A percentile compares a stretch with the other conserved stretches of the same genome.
phyloP scores from a whole-genome alignment of 1,140 invertebrate species.

The Heterodera carotae region DNA sequence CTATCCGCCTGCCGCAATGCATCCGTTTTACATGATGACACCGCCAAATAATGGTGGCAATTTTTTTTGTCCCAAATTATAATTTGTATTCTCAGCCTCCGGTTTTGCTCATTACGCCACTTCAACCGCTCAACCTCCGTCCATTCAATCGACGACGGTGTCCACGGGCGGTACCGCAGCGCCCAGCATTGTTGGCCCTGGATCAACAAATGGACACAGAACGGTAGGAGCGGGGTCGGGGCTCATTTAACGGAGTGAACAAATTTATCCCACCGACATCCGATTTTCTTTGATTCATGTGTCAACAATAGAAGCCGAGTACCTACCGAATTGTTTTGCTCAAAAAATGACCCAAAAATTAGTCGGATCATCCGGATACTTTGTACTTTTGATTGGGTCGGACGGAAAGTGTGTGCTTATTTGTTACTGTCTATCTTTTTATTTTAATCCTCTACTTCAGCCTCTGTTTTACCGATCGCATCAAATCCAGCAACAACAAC shows the following conservation, averaged over 20 bases:
- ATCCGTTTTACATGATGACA: slow-evolving; percentile 22
- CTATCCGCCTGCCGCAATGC: neutral
- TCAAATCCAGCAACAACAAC: slow-evolving; percentile 4
- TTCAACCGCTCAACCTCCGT: slow-evolving; percentile 19
- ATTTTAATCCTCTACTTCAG: too few relatives aligned
- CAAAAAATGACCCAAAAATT: too few relatives aligned
- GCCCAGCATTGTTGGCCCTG: neutral
- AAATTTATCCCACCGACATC: too few relatives aligned
- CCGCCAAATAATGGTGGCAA: slow-evolving; percentile 3
- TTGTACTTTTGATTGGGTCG: too few relatives aligned
- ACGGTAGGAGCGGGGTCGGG: neutral
- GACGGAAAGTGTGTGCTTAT: too few relatives aligned
- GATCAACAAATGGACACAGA: slow-evolving; percentile 5
- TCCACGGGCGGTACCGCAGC: neutral
- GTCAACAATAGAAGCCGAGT: too few relatives aligned
- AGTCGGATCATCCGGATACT: too few relatives aligned
- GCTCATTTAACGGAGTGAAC: too few relatives aligned
- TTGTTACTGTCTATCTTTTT: too few relatives aligned
- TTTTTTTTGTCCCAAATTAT: neutral
- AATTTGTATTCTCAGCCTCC: neutral
- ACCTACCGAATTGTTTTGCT: too few relatives aligned
- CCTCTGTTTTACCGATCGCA: neutral
- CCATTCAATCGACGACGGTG: neutral
- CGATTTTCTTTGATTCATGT: too few relatives aligned
- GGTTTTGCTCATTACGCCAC: slow-evolving; percentile 10